Evolutionary conservation across 1,140 invertebrate genomes (phyloP).

Genomic region (Drosophila albomicans): DNA sequence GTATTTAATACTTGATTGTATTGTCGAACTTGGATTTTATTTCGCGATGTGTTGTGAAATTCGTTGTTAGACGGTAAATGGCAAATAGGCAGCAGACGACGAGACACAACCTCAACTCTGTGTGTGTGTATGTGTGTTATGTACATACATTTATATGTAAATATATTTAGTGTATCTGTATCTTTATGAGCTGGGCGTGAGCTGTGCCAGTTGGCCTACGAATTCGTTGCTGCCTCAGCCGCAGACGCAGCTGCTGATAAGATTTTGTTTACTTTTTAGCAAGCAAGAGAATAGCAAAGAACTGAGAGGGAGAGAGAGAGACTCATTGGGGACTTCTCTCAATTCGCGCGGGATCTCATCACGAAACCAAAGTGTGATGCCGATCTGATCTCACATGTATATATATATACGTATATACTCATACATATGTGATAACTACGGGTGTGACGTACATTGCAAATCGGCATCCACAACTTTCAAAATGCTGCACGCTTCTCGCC

Average conservation of each 20-base stretch:
- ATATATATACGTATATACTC: not conserved
- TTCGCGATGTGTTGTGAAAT: conserved; percentile 49
- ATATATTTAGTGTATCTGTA: conserved; percentile 44
- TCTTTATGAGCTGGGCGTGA: conserved; percentile 58
- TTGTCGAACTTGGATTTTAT: conserved; percentile 17
- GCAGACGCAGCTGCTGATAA: conserved; percentile 40
- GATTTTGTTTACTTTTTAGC: conserved; percentile 60
- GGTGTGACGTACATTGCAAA: conserved; percentile 35
- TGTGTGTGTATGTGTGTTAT: conserved; percentile 1
- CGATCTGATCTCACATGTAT: not conserved
- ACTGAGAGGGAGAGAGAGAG: conserved; percentile 7
- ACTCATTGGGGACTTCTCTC: not conserved
- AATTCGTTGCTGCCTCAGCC: conserved; percentile 8
- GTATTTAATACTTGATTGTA: not conserved
- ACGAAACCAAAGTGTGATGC: conserved; percentile 43
- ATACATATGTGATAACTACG: conserved; percentile 32
- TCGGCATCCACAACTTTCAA: conserved; percentile 39
- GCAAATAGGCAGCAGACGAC: conserved; percentile 30
- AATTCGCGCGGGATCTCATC: conserved; percentile 17
- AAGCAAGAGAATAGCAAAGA: conserved; percentile 2
- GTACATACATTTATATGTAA: conserved; percentile 21
- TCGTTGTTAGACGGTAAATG: conserved; percentile 33
- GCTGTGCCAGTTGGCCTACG: conserved; percentile 42
- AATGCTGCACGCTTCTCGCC: conserved; percentile 40
- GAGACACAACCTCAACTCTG: conserved; percentile 39